Base-by-base conservation (phyloP, 2,888 invertebrate species). In the Empis livida region DNA sequence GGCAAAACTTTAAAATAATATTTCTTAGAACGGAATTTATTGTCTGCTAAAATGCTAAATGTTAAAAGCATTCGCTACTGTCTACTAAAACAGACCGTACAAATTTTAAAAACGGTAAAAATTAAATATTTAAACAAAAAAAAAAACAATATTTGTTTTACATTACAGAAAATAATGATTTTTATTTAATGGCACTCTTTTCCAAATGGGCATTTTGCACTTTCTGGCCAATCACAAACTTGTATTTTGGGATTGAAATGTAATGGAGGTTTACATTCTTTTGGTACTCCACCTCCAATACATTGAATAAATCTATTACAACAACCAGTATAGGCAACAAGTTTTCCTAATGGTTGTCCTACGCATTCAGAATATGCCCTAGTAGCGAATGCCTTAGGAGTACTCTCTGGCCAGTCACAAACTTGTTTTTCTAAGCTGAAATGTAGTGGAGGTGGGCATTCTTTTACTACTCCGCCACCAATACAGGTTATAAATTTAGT, bases 291-390 rank as follows among this genome's bases (percentile, higher is more conserved):
- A 16, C 16, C 16, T 23, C 57, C 47, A 6, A 56, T 51, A 27
- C 64, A 64, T 6, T 61, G 50, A 17, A 59, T 57, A 27, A 58
- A 64, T 10, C 57, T 58, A 2, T 48, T 50, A 40, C 64, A 64
- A 3, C 55, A 57, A 10, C 57, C 58, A 17, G 55, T 52, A 50
- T 61, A 59, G 5, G 62, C 57, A 14, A 63, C 49, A 30, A 5
- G 15, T 38, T 16, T 52, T 2, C 50, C 49, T 2, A 40, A n/a
- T 9, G 50, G 27, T 31, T 53, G 39, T 10, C 43, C 52, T 20
- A 15, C 32, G n/a, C n/a, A 39, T 14, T 15, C 13, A 17, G 8
- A 16, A 16, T 20, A 5, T 20, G 20, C 20, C 3, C 20, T 20
- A 6, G 20, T 5, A 20, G n/a, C n/a, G n/a, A n/a, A n/a, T n/a